These are phyloP conservation scores for Crocallis elinguaria DNA, from an alignment of 2,888 invertebrate genomes.

Conservation along the genomic window DNA sequence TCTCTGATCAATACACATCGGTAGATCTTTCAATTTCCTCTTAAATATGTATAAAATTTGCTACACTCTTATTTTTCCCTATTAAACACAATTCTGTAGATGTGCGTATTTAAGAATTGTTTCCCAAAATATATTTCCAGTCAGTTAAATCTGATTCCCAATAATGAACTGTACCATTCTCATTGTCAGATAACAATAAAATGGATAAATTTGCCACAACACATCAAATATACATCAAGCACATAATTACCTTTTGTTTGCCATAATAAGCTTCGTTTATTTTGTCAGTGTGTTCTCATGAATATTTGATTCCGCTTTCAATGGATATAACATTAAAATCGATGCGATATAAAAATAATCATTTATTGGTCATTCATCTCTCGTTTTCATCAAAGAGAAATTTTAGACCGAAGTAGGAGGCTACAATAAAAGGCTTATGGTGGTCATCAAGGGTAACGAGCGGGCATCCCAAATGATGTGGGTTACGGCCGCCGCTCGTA, in stretches of 20 bases:
- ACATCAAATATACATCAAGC: slow-evolving; percentile 32
- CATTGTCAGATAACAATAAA: slow-evolving; percentile 29
- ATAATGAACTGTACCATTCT: slow-evolving; percentile 43
- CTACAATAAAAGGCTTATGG: slow-evolving; percentile 64
- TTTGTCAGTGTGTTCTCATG: slow-evolving; percentile 33
- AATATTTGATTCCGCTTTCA: slow-evolving; percentile 32
- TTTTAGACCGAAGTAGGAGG: slow-evolving; percentile 52
- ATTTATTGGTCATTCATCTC: slow-evolving; percentile 32
- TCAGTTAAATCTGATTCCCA: slow-evolving; percentile 7
- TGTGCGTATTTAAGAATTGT: not conserved
- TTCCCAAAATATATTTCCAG: slow-evolving; percentile 16
- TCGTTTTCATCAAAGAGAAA: slow-evolving; percentile 40
- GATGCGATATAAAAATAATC: slow-evolving; percentile 17
- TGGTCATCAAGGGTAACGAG: slow-evolving; percentile 65
- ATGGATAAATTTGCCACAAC: slow-evolving; percentile 31
- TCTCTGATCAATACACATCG: slow-evolving; percentile 54
- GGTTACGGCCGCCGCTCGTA: slow-evolving; percentile 58
- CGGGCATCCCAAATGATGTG: slow-evolving; percentile 60
- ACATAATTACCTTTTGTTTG: slow-evolving; percentile 34
- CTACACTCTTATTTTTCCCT: slow-evolving; percentile 25
- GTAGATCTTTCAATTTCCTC: slow-evolving; percentile 67
- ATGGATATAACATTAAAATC: slow-evolving; percentile 17
- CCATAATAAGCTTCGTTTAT: slow-evolving; percentile 33
- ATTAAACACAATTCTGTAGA: slow-evolving; percentile 26
- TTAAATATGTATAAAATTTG: slow-evolving; percentile 31